Evolutionary conservation across 2,113 vertebrate genomes (phyloP).

Genomic region (Ophthalmolycus amberensis): DNA sequence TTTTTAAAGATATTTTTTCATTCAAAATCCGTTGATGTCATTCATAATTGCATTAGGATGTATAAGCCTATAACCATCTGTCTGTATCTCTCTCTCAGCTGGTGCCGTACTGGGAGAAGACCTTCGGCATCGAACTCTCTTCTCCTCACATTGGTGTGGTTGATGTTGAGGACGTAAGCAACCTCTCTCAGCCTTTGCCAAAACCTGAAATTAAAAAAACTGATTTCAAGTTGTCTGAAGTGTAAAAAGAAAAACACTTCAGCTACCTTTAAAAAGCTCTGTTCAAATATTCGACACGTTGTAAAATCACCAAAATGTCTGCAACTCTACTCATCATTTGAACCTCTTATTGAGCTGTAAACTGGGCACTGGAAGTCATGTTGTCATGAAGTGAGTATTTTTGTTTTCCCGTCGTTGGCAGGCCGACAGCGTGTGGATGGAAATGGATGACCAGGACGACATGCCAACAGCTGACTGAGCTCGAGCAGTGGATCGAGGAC

Average conservation of each 20-base stretch:
- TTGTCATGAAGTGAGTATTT: neutral
- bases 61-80: neutral
- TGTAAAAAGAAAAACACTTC: neutral
- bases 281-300: neutral
- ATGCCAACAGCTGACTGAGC: slow-evolving; percentile 88
- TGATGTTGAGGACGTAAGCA: slow-evolving; percentile 90
- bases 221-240: neutral
- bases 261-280: neutral
- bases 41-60: neutral
- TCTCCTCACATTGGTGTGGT: slow-evolving; percentile 92
- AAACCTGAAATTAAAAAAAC: neutral
- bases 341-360: neutral
- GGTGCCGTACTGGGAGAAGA: slow-evolving; percentile 95
- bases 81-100: slow-evolving; percentile 77
- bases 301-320: neutral
- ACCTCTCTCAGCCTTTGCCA: neutral
- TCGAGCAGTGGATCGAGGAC: slow-evolving; percentile 91
- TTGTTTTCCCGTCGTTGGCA: slow-evolving; percentile 40
- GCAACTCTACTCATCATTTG: neutral
- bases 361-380: too few relatives aligned
- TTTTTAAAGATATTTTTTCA: neutral
- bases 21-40: neutral
- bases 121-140: slow-evolving; percentile 89
- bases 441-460: slow-evolving; percentile 92
- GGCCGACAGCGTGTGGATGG: slow-evolving; percentile 95